phyloP scores from a whole-genome alignment of 2,797 vertebrate genomes.

The Loris lydekkerianus region DNA sequence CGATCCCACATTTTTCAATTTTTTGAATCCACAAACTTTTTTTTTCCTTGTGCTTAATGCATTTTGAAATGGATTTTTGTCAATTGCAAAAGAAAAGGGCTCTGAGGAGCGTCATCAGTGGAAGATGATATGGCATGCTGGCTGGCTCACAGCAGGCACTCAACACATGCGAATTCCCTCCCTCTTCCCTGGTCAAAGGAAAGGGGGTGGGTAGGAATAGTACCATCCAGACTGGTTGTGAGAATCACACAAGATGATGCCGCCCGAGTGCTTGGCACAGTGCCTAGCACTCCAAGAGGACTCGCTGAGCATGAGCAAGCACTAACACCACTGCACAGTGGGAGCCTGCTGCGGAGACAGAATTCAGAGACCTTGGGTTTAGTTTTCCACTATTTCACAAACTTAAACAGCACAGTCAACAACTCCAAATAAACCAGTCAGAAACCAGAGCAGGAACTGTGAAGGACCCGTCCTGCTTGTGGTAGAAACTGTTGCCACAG shows the following conservation, averaged over 20 bases:
- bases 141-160: background rate
- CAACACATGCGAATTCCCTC: background rate
- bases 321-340: rapidly evolving
- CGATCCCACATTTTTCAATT: background rate
- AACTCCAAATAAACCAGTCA: background rate
- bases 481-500: background rate
- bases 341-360: background rate
- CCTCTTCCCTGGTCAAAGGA: background rate
- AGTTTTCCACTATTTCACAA: background rate
- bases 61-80: background rate
- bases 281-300: background rate
- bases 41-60: background rate
- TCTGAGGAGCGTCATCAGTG: background rate
- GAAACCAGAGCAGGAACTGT: background rate
- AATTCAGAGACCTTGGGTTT: background rate
- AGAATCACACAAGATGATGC: background rate
- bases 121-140: rapidly evolving
- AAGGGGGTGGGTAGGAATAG: rapidly evolving
- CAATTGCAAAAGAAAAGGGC: background rate
- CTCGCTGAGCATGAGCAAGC: background rate
- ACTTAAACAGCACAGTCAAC: no score
- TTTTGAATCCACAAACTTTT: background rate
- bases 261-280: no score
- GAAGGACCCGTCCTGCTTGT: constrained; percentile 27
- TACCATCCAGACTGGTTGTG: background rate